Conservation (phyloP, 2,797 vertebrate species). For the Hybognathus amarus region DNA sequence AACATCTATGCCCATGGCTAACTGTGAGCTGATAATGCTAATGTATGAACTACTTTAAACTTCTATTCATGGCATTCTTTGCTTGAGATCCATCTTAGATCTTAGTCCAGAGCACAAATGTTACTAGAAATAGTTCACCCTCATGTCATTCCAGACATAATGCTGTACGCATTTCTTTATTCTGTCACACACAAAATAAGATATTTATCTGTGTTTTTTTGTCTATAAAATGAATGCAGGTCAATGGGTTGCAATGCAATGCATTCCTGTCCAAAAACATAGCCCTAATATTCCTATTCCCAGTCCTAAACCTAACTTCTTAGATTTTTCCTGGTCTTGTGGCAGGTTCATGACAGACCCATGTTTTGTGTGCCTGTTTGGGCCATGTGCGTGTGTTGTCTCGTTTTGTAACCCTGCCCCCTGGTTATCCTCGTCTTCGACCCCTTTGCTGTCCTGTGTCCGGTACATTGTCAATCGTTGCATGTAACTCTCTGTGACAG, state of each 20-base stretch:
- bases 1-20: conserved; percentile 12
- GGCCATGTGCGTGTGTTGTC: too few relatives aligned
- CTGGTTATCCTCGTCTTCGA: too few relatives aligned
- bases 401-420: too few relatives aligned
- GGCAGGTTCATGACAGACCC: too few relatives aligned
- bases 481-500: too few relatives aligned
- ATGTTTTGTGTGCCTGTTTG: too few relatives aligned
- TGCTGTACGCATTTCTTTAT: not conserved
- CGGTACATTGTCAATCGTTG: too few relatives aligned
- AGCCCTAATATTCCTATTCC: not conserved
- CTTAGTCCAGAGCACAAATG: not conserved
- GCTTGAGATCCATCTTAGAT: not conserved
- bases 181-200: not conserved
- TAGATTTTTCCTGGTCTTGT: too few relatives aligned
- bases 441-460: too few relatives aligned
- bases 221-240: not conserved
- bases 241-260: not conserved
- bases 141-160: not conserved
- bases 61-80: not conserved
- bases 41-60: conserved; percentile 11
- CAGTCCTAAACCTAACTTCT: not conserved
- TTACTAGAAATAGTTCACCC: not conserved
- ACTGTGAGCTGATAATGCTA: conserved; percentile 8
- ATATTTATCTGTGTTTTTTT: not conserved
- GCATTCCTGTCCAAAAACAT: not conserved